Evolutionary conservation across 1,140 invertebrate species (phyloP).

Genomic region (Sarcophaga bullata): DNA sequence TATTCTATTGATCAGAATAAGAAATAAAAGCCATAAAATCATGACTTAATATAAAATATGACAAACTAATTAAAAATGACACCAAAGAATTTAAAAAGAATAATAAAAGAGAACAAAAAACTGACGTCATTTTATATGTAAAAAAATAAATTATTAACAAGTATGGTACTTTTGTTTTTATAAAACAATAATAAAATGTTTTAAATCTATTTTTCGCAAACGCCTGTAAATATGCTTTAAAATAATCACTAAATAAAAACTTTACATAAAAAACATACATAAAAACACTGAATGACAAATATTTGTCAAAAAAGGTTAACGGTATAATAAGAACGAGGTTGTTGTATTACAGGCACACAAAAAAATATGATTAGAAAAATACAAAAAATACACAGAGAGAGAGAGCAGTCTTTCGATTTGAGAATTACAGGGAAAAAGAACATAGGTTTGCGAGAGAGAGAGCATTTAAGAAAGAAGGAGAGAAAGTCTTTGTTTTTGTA

Average conservation of each 20-base stretch:
- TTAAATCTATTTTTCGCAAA: background rate
- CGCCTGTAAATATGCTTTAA: background rate
- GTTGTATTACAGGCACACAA: background rate
- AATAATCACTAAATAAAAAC: background rate
- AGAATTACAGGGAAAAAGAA: background rate
- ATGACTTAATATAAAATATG: too few relatives aligned
- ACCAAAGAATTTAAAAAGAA: too few relatives aligned
- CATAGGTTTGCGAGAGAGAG: background rate
- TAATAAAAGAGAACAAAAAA: too few relatives aligned
- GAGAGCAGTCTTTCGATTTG: background rate
- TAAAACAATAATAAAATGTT: background rate
- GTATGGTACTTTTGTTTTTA: background rate
- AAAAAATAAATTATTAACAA: background rate
- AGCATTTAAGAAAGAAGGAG: slow-evolving; percentile 13
- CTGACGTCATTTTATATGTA: too few relatives aligned
- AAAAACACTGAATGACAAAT: slow-evolving; percentile 23
- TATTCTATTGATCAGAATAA: too few relatives aligned
- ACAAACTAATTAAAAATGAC: too few relatives aligned
- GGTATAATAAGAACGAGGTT: slow-evolving; percentile 26
- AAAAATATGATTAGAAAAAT: slow-evolving; percentile 17
- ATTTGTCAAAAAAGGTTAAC: slow-evolving; percentile 26
- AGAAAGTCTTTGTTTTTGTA: slow-evolving; percentile 18
- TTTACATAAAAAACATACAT: background rate
- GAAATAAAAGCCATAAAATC: background rate
- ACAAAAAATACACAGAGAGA: background rate